Percentiles rank a stretch among this genome's conserved stretches.
Conservation (phyloP, 2,888 invertebrate genomes). For the Platypus cylindrus region DNA sequence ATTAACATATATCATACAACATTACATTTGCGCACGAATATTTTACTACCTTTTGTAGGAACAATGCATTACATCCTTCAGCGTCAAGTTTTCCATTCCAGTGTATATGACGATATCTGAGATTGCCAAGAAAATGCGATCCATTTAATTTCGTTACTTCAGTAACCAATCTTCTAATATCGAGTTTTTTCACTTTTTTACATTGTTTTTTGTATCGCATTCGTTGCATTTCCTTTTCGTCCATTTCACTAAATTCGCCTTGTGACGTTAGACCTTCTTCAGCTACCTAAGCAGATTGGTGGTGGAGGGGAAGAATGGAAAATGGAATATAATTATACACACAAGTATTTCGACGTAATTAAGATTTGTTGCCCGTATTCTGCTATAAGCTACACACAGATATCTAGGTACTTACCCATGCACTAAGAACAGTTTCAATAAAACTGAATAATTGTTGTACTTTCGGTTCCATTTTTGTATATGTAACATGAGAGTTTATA, state of each 20-base stretch:
- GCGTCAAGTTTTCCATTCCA: constrained; percentile 78
- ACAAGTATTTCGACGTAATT: too few relatives aligned
- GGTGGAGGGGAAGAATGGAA: constrained; percentile 1
- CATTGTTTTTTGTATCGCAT: constrained; percentile 49
- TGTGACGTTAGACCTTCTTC: constrained; percentile 59
- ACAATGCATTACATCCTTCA: constrained; percentile 78
- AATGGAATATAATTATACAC: too few relatives aligned
- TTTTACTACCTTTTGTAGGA: constrained; percentile 63
- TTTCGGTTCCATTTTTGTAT: constrained; percentile 55
- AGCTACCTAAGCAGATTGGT: constrained; percentile 33
- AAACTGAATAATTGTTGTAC: constrained; percentile 73
- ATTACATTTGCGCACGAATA: too few relatives aligned
- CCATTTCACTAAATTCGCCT: constrained; percentile 61
- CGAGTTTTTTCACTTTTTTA: constrained; percentile 52
- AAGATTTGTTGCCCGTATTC: too few relatives aligned
- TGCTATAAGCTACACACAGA: too few relatives aligned
- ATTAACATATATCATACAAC: too few relatives aligned
- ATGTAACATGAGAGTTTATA: constrained; percentile 37
- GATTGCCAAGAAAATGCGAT: constrained; percentile 52
- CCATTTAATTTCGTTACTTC: constrained; percentile 59
- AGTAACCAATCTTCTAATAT: constrained; percentile 53
- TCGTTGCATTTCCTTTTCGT: constrained; percentile 48
- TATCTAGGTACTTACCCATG: constrained; percentile 44
- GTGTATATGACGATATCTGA: constrained; percentile 65
- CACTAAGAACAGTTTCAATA: constrained; percentile 65